Conservation (phyloP, 2,797 vertebrate species). For the Eutrigla gurnardus region DNA sequence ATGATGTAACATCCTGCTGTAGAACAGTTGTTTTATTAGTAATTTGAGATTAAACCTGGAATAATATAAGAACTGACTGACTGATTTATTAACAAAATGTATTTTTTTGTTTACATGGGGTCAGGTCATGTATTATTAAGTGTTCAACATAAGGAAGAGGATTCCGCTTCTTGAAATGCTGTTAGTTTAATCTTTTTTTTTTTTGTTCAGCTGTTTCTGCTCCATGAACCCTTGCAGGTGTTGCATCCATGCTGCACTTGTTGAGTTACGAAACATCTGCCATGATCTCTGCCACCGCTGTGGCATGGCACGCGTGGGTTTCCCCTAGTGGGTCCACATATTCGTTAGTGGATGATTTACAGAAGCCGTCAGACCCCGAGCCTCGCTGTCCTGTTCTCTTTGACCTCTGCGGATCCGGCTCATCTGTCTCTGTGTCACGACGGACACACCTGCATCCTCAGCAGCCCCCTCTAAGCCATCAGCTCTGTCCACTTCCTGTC, state of each 20-base stretch:
- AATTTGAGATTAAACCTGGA: neutral
- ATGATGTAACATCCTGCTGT: neutral
- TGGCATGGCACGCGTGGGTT: conserved; percentile 27
- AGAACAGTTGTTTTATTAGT: neutral
- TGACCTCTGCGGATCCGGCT: conserved; percentile 35
- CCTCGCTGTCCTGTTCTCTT: conserved; percentile 40
- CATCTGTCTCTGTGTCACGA: conserved; percentile 71
- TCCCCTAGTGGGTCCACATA: conserved; percentile 25
- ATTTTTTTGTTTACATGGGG: neutral
- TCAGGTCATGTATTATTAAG: neutral
- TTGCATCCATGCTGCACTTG: conserved; percentile 9
- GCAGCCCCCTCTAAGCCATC: conserved; percentile 15
- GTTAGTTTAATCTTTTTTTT: neutral
- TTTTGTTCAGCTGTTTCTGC: conserved; percentile 1
- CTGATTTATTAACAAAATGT: neutral
- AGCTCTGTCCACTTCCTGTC: conserved; percentile 55
- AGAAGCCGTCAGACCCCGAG: conserved; percentile 40
- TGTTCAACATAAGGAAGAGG: neutral
- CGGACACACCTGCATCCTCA: conserved; percentile 87
- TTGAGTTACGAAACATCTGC: conserved; percentile 40
- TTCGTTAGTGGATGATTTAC: conserved; percentile 54
- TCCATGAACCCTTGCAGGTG: neutral
- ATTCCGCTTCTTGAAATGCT: neutral
- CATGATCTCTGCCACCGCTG: conserved; percentile 30
- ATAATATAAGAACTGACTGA: neutral